Evolutionary conservation across 2,888 invertebrate genomes (phyloP), one percentile per base, ranked within the genome.

Genomic region (Pheosia gnoma): DNA sequence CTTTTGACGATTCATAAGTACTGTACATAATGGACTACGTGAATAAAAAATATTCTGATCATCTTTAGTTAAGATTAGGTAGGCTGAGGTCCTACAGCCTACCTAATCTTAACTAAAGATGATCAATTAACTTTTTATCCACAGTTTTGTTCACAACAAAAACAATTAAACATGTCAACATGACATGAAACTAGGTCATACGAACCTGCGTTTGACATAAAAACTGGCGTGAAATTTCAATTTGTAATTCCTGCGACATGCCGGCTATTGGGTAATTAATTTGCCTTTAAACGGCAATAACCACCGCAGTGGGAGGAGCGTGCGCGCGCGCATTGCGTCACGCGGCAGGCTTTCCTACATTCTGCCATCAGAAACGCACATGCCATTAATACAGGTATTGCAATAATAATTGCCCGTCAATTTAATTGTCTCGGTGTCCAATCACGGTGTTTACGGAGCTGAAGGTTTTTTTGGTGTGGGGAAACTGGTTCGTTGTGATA

Each of bases 241-340:
- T 73, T 75, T 67, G 70, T 65, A 70, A 71, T 67, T 66, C 59
- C 63, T 67, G 60, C 62, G 59, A 62, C 59, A 58, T 47, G 58
- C 39, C 51, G 61, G 75, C 67, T 64, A 62, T 71, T 62, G 73
- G 75, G 62, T 39, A 37, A 58, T 39, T 39, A 37, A 58, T 39
- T 39, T 55, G 59, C 59, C 65, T 64, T 63, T 65, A 52, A 39
- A 47, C 37, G 39, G 59, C 51, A 45, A 7, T 37, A 51, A 58
- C 5, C 5, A 11, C 3, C 8, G 9, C 53, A 11, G 2, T 5
- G 7, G 25, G 25, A 37, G 49, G 55, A 25, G 9, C 39, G 10
- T 45, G 57, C 67, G 60, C 59, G 54, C 13, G 59, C 54, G 67
- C 57, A 73, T 75, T 69, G 65, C 70, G 51, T 57, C 53, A 60